Base-by-base conservation (phyloP, 2,888 invertebrate species). In the Meiosimyza platycephala region DNA sequence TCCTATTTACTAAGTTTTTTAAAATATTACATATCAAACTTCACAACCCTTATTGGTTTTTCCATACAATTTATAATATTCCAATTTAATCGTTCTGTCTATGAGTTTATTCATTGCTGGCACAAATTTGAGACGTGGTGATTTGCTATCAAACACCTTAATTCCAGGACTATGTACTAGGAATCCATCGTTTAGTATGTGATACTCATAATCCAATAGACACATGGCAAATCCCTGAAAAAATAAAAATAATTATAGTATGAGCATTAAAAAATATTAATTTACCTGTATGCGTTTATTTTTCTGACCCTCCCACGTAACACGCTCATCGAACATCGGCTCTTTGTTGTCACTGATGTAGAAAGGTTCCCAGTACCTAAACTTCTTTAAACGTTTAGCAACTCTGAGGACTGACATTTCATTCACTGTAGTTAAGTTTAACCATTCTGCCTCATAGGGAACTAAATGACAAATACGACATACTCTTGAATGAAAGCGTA, bases 301-400 rank as follows among this genome's bases (percentile, higher is more conserved):
- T 1, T 82, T 82, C 87, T 95, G 94, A 12, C 96, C 96, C 84
- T 97, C 96, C 96, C 96, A 97, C 80, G 94, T 94, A 74, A 97
- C 91, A 78, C 96, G 90, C 85, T 96, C 96, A 79, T 97, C 96
- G 85, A 96, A 97, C 71, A 93, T 88, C 0, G 96, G 95, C 76
- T 95, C 95, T n/a, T 89, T 88, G 83, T 96, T 94, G 1, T 95
- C 95, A 28, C 96, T 96, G 69, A 97, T 94, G 83, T 93, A 97
- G 81, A 97, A 95, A 1, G 97, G 97, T 85, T 97, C 96, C 96
- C 96, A 97, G 81, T 92, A 92, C 13, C 90, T 88, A 82, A 90
- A 93, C 77, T 89, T 89, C 2, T 92, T 92, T 63, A 89, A 91
- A 33, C 95, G 89, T 81, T 94, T 93, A 1, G 93, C 93, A 15